Percentiles rank a stretch among this genome's conserved stretches.
These are phyloP conservation scores for Glaucopsyche alexis DNA, from an alignment of 2,888 invertebrate species.

Conservation along the genomic window DNA sequence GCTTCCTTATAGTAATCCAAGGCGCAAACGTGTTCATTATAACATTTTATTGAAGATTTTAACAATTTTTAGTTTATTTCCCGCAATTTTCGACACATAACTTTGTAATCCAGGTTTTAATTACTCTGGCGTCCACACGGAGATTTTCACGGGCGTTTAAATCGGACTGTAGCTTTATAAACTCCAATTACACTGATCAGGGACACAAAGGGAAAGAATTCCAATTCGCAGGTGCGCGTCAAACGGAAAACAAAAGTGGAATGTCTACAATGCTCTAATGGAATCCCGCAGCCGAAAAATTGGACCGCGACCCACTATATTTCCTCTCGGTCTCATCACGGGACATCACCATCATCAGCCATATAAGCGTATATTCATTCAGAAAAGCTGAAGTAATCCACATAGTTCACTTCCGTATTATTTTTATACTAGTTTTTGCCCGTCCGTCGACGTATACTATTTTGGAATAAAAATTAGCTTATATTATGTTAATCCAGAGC, in stretches of 20 bases:
- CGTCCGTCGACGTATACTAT: no score
- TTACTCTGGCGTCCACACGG: neutral
- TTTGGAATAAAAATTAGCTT: no score
- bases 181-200: slow-evolving; percentile 18
- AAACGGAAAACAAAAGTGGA: slow-evolving; percentile 19
- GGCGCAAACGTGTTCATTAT: no score
- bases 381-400: neutral
- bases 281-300: slow-evolving; percentile 25
- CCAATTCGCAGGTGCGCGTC: slow-evolving; percentile 23
- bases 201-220: slow-evolving; percentile 21
- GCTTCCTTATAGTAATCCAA: no score
- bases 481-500: no score
- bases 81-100: neutral
- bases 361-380: no score
- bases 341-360: neutral
- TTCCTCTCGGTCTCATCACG: neutral
- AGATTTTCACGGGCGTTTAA: neutral
- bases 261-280: slow-evolving; percentile 23
- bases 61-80: neutral
- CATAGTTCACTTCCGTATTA: no score
- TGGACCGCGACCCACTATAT: neutral
- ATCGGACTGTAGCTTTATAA: slow-evolving; percentile 10
- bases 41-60: no score
- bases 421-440: no score
- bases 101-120: neutral